Conservation (phyloP, 2,797 vertebrate genomes). For the Setipinna tenuifilis region DNA sequence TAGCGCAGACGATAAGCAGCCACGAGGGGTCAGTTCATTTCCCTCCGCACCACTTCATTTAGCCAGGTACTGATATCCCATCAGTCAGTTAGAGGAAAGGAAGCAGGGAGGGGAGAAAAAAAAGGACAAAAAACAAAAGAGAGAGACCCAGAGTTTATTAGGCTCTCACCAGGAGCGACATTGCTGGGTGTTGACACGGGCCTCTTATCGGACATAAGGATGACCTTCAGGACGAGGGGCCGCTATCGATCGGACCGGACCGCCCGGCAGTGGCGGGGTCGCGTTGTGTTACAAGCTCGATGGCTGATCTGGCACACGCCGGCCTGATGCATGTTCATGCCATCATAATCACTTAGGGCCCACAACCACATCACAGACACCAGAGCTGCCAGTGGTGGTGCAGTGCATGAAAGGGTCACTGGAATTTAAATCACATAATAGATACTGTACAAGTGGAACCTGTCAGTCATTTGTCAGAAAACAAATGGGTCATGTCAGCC, state of each 20-base stretch:
- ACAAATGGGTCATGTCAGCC: no score
- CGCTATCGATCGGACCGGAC: constrained; percentile 30
- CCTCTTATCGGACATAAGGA: constrained; percentile 30
- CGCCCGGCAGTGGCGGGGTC: neutral
- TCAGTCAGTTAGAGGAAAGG: constrained; percentile 17
- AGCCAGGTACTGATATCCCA: neutral
- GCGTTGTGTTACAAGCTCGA: constrained; percentile 33
- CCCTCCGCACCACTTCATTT: constrained; percentile 27
- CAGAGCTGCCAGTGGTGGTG: no score
- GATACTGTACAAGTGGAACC: no score
- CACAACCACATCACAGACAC: no score
- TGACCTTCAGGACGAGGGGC: constrained; percentile 50
- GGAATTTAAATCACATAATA: no score
- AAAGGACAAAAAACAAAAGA: neutral
- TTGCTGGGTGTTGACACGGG: constrained; percentile 28
- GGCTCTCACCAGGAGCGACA: neutral
- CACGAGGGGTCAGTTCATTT: neutral
- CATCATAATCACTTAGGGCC: neutral
- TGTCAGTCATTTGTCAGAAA: no score
- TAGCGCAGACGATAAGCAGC: neutral
- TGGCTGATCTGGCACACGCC: neutral
- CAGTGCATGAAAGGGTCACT: no score
- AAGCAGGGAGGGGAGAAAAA: neutral
- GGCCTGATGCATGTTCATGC: no score
- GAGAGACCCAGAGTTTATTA: neutral